phyloP scores from a whole-genome alignment of 2,797 vertebrate genomes.

The Onychomys leucogaster region DNA sequence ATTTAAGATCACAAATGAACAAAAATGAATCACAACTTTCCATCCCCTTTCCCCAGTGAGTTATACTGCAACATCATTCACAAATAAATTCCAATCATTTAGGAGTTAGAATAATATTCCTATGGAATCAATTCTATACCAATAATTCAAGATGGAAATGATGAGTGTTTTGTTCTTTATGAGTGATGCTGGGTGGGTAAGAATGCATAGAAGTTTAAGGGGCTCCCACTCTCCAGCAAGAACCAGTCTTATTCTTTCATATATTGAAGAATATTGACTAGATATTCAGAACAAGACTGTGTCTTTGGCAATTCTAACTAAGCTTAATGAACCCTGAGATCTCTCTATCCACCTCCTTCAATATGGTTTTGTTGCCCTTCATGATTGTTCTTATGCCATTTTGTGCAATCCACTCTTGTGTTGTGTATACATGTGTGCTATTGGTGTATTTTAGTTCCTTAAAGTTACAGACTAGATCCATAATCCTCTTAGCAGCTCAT shows the following conservation, averaged over 20 bases:
- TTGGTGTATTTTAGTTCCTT: background rate
- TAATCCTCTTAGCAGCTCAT: background rate
- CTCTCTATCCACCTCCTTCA: background rate
- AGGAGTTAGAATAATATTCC: conserved; percentile 15
- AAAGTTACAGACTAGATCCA: background rate
- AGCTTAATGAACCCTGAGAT: background rate
- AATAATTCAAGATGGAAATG: background rate
- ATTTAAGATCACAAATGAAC: background rate
- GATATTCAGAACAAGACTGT: background rate
- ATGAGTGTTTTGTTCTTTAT: background rate
- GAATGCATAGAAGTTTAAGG: background rate
- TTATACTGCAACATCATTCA: background rate
- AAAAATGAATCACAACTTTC: background rate
- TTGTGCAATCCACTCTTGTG: background rate
- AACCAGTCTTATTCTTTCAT: accelerated
- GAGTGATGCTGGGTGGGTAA: background rate
- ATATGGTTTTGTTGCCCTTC: background rate
- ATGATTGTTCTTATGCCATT: background rate
- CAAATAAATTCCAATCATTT: background rate
- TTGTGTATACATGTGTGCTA: background rate
- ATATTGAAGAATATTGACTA: background rate
- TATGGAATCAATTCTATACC: background rate
- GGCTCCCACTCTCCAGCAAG: background rate
- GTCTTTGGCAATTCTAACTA: background rate
- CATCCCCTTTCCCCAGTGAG: background rate